Evolutionary conservation across 2,888 invertebrate species (phyloP).

Genomic region (Mimas tiliae): DNA sequence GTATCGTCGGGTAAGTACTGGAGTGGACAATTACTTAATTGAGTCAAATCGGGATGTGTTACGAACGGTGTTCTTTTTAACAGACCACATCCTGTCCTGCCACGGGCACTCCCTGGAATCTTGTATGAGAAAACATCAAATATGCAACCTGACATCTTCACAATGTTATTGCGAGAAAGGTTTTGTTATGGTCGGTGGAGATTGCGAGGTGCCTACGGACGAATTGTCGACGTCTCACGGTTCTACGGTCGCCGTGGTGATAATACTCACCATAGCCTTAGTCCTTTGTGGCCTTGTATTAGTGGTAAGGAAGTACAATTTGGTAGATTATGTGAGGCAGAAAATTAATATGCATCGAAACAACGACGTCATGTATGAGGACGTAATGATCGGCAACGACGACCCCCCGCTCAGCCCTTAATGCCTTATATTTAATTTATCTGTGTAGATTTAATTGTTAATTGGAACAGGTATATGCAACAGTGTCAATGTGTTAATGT

Average conservation of each 20-base stretch:
- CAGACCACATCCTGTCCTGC: constrained; percentile 81
- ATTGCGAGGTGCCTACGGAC: constrained; percentile 51
- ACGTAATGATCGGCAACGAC: constrained; percentile 83
- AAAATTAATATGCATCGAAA: constrained; percentile 70
- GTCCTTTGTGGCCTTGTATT: constrained; percentile 68
- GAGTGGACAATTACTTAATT: constrained; percentile 80
- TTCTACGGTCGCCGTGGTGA: constrained; percentile 63
- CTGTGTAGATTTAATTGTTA: constrained; percentile 19
- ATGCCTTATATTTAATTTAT: constrained; percentile 28
- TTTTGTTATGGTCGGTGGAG: constrained; percentile 55
- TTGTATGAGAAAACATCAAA: constrained; percentile 61
- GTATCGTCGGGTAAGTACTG: constrained; percentile 71
- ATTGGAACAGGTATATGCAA: background rate
- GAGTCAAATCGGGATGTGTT: constrained; percentile 75
- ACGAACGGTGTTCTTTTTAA: constrained; percentile 77
- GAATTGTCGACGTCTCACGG: constrained; percentile 47
- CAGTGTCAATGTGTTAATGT: background rate
- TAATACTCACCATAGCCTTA: constrained; percentile 71
- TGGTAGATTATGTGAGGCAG: constrained; percentile 70
- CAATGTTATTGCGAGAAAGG: constrained; percentile 64
- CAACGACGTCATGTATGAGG: constrained; percentile 78
- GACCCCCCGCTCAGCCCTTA: constrained; percentile 80
- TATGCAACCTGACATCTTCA: constrained; percentile 56
- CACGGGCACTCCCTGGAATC: constrained; percentile 56
- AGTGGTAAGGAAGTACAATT: constrained; percentile 75